phyloP scores from a whole-genome alignment of 2,888 invertebrate genomes.

The Anoplius nigerrimus region DNA sequence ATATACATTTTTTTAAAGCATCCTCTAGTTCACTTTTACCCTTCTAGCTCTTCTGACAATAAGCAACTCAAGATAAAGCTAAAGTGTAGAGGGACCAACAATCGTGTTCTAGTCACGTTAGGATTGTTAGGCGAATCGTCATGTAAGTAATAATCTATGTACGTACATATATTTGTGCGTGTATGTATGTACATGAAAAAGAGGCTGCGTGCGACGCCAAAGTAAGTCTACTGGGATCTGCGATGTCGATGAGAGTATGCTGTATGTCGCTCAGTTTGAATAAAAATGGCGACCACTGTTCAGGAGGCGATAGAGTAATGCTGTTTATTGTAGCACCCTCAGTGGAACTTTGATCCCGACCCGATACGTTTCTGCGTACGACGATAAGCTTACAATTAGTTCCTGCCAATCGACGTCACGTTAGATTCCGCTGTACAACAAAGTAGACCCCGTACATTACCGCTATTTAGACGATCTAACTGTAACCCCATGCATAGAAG shows the following conservation, averaged over 20 bases:
- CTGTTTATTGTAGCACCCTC: no score
- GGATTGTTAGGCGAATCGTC: slow-evolving; percentile 73
- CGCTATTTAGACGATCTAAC: neutral
- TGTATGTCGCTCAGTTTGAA: no score
- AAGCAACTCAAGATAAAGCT: slow-evolving; percentile 75
- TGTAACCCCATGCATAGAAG: slow-evolving; percentile 5
- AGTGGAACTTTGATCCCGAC: no score
- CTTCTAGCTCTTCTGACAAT: slow-evolving; percentile 69
- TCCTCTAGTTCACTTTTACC: slow-evolving; percentile 57
- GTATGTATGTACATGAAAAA: slow-evolving; percentile 36
- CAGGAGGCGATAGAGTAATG: no score
- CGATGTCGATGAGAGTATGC: no score
- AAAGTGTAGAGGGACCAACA: slow-evolving; percentile 75
- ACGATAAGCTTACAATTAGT: no score
- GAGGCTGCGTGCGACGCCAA: slow-evolving; percentile 21
- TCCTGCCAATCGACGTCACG: no score
- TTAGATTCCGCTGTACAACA: no score
- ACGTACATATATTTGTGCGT: slow-evolving; percentile 47
- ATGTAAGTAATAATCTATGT: slow-evolving; percentile 54
- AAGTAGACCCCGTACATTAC: no score
- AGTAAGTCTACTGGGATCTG: slow-evolving; percentile 29
- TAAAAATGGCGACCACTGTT: no score
- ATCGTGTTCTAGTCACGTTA: slow-evolving; percentile 64
- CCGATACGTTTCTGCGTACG: no score
- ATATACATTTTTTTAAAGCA: slow-evolving; percentile 43